These are phyloP conservation scores for Entomyzon cyanotis DNA, from an alignment of 2,113 vertebrate species.

Conservation along the genomic window DNA sequence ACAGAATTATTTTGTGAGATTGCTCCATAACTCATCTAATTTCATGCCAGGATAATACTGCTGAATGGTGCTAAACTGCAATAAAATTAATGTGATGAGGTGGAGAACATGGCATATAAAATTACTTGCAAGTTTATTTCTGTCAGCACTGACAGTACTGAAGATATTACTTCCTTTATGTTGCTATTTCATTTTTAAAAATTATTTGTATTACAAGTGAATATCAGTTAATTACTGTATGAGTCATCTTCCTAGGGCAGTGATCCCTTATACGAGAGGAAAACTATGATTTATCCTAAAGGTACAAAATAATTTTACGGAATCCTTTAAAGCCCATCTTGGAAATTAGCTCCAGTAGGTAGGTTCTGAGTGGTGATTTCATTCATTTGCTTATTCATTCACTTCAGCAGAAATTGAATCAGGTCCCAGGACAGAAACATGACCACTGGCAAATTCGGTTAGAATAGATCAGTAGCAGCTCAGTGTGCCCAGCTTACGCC, in stretches of 20 bases:
- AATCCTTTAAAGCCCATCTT: not conserved
- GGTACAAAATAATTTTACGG: not conserved
- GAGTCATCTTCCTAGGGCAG: not conserved
- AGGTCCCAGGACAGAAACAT: not conserved
- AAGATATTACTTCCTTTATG: not conserved
- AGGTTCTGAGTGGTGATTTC: not conserved
- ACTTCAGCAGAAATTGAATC: not conserved
- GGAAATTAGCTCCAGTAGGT: not conserved
- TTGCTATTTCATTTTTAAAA: not conserved
- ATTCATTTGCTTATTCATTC: conserved; percentile 8
- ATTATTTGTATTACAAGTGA: not conserved
- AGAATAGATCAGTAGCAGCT: not conserved
- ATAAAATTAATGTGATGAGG: not conserved
- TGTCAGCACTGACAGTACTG: not conserved
- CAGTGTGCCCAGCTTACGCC: not conserved
- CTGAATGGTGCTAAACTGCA: not conserved
- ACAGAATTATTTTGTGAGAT: not conserved
- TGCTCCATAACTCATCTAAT: not conserved
- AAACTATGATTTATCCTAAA: not conserved
- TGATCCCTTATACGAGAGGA: not conserved
- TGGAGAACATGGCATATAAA: not conserved
- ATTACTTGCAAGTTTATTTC: not conserved
- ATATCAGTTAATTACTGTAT: not conserved
- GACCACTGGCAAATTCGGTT: not conserved
- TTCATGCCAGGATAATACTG: not conserved